Base-by-base conservation (phyloP, 2,888 invertebrate genomes). In the Nebria salina region DNA sequence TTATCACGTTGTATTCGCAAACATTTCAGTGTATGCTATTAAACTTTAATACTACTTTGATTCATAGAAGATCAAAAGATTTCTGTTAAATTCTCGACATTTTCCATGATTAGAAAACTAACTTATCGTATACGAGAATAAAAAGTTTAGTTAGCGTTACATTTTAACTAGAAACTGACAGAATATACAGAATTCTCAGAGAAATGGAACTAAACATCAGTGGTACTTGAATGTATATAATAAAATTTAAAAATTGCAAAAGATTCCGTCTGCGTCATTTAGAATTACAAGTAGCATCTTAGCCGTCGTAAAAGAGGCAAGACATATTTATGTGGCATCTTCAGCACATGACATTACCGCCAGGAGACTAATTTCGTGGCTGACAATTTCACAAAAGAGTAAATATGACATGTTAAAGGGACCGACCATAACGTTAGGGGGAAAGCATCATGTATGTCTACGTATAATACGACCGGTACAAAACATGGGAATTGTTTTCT, bases 401-500 rank as follows among this genome's bases (percentile, higher is more conserved):
- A 70, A 70, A 70, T 70, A 70, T 70, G 70, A 70, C 70, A 70
- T 70, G 70, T 70, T 15, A 70, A 70, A 70, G 5, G 70, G 70
- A 3, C 54, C 54, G 54, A 7, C 54, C 54, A 54, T 54, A 54
- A 13, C 54, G 54, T 54, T 54, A 54, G 54, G 54, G 54, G 54
- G 54, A 54, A 25, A 70, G 4, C 70, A 70, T 26, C 25, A 70
- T 13, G 70, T 54, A 54, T 54, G 54, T 54, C 54, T 54, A 8
- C 54, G 54, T 54, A 54, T 54, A 54, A 34, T 13, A 54, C 54
- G 70, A 13, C 11, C 15, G 25, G 20, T 70, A 70, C 70, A 70
- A 70, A 54, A 70, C 20, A 70, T 54, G 75, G 25, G 75, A 75
- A 75, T 75, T 75, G 75, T 75, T 64, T 75, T 34, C 34, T 34